Evolutionary conservation across 1,140 invertebrate genomes (phyloP).

Genomic region (Aphelenchoides avenae): DNA sequence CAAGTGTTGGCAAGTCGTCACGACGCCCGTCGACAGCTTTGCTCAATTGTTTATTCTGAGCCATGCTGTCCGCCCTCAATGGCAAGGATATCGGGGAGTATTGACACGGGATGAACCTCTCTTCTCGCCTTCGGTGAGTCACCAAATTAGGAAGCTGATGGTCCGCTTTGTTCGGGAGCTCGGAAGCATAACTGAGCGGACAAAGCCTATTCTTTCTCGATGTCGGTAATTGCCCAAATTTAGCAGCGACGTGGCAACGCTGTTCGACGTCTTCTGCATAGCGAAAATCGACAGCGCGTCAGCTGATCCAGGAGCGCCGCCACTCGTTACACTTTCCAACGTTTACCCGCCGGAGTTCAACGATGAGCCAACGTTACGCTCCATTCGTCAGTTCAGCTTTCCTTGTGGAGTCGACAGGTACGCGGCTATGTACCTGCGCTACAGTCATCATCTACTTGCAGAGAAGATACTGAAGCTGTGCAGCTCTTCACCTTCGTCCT

Average conservation of each 20-base stretch:
- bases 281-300: background rate
- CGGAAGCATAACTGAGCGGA: too few relatives aligned
- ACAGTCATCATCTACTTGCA: conserved; percentile 12
- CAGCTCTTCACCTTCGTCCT: conserved; percentile 53
- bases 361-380: conserved; percentile 38
- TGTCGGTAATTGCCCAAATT: too few relatives aligned
- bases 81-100: too few relatives aligned
- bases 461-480: conserved; percentile 45
- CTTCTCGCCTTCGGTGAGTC: too few relatives aligned
- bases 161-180: too few relatives aligned
- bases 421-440: background rate
- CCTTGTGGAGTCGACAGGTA: conserved; percentile 27
- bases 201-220: too few relatives aligned
- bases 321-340: background rate
- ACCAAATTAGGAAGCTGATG: too few relatives aligned
- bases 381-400: conserved; percentile 47
- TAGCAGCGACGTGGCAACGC: conserved; percentile 36
- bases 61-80: too few relatives aligned
- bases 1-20: too few relatives aligned
- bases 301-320: conserved; percentile 10
- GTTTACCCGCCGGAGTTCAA: conserved; percentile 44
- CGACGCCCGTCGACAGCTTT: too few relatives aligned
- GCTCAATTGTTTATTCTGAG: too few relatives aligned
- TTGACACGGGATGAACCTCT: too few relatives aligned
- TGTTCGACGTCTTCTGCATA: conserved; percentile 53